A percentile compares a stretch with the other conserved stretches of the same genome.
phyloP scores from a whole-genome alignment of 2,888 invertebrate genomes.

The Nephrocerus scutellatus region DNA sequence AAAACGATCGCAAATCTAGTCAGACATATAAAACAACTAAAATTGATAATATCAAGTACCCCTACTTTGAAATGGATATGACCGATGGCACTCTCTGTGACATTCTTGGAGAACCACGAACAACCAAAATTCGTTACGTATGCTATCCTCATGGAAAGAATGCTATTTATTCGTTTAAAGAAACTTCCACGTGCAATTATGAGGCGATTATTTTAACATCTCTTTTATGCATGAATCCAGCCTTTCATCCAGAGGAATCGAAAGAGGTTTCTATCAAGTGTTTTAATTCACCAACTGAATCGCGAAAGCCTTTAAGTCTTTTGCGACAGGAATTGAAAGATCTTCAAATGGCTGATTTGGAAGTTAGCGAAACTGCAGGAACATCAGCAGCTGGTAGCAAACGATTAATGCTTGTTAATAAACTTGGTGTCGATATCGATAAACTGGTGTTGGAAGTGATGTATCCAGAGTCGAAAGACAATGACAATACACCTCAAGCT shows the following conservation, averaged over 20 bases:
- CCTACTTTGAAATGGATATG: constrained; percentile 82
- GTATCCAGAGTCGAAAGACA: no score
- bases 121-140: constrained; percentile 77
- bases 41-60: constrained; percentile 81
- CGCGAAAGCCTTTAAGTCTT: constrained; percentile 66
- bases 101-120: constrained; percentile 74
- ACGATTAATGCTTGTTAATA: constrained; percentile 26
- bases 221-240: constrained; percentile 80
- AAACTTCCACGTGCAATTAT: constrained; percentile 90
- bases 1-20: constrained; percentile 50
- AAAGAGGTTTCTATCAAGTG: constrained; percentile 74
- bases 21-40: constrained; percentile 59
- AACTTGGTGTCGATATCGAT: constrained; percentile 40
- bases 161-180: constrained; percentile 88
- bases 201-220: constrained; percentile 85
- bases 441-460: constrained; percentile 39
- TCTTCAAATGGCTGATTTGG: constrained; percentile 52
- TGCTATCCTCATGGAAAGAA: constrained; percentile 85
- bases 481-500: no score
- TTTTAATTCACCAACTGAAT: constrained; percentile 57
- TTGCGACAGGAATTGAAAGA: constrained; percentile 66
- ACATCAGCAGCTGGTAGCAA: constrained; percentile 23
- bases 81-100: constrained; percentile 88
- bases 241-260: constrained; percentile 71
- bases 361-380: constrained; percentile 47